Percentiles rank a stretch among this genome's conserved stretches.
Conservation (phyloP, 2,888 invertebrate species). For the Caenorhabditis sp. region DNA sequence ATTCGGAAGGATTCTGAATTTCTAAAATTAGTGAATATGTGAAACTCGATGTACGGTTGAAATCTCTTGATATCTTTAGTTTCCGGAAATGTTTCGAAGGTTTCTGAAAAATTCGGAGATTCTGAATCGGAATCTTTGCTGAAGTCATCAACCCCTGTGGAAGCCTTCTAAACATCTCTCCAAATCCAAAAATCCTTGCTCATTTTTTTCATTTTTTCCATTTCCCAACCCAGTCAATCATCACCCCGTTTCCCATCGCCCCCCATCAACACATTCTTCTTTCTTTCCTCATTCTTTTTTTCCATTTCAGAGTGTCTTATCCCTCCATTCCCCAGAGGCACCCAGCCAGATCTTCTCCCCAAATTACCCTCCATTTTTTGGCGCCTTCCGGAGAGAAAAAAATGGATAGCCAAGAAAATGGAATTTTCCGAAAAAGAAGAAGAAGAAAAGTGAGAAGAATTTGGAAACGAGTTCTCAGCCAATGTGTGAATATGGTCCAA, state of each 20-base stretch:
- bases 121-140: too few species aligned
- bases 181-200: background rate
- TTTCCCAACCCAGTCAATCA: constrained; percentile 33
- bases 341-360: background rate
- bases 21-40: too few species aligned
- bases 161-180: too few species aligned
- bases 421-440: constrained; percentile 11
- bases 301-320: constrained; percentile 31
- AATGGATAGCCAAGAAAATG: constrained; percentile 31
- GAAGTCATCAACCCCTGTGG: too few species aligned
- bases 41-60: too few species aligned
- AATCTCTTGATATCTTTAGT: too few species aligned
- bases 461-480: background rate
- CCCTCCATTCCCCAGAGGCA: constrained; percentile 23
- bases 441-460: background rate
- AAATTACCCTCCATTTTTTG: constrained; percentile 52
- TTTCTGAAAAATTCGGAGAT: too few species aligned
- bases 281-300: constrained; percentile 12
- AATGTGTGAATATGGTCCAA: constrained; percentile 51
- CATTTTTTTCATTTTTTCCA: background rate
- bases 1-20: background rate
- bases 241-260: constrained; percentile 10
- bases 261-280: constrained; percentile 35
- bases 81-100: too few species aligned
- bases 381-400: constrained; percentile 46